Conservation (phyloP, 2,113 vertebrate species). For the Strix uralensis region DNA sequence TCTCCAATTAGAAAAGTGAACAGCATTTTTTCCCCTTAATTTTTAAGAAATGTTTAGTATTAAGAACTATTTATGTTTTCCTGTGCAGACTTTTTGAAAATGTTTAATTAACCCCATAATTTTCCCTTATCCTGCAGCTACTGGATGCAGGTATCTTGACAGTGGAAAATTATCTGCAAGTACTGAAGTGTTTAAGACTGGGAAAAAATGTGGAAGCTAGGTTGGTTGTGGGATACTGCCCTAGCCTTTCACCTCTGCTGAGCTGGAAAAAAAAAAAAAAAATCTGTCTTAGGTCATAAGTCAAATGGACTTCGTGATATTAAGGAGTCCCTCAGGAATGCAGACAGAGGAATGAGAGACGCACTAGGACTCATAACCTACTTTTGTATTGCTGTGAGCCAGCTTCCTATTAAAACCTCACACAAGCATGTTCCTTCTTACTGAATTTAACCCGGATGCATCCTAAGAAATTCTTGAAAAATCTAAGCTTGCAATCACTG, state of each 20-base stretch:
- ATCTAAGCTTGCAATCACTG: not conserved
- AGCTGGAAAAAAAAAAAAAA: not conserved
- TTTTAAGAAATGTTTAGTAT: not conserved
- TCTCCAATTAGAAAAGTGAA: not conserved
- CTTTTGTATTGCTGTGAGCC: not conserved
- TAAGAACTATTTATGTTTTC: not conserved
- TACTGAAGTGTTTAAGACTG: not conserved
- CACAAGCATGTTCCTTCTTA: not conserved
- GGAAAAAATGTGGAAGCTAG: not conserved
- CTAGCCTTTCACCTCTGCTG: constrained; percentile 14
- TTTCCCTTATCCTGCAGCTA: not conserved
- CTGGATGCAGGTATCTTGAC: not conserved
- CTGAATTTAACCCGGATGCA: not conserved
- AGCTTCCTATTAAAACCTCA: not conserved
- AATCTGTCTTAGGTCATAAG: not conserved
- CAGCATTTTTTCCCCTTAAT: not conserved
- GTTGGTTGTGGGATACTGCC: not conserved
- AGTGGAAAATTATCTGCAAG: not conserved
- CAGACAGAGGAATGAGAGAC: not conserved
- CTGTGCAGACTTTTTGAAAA: not conserved
- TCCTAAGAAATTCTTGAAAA: not conserved
- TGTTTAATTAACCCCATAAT: not conserved
- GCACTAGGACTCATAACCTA: not conserved
- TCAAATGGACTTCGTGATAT: not conserved
- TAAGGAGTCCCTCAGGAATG: not conserved